phyloP scores from a whole-genome alignment of 2,888 invertebrate species.

The Stenodera caucasica region DNA sequence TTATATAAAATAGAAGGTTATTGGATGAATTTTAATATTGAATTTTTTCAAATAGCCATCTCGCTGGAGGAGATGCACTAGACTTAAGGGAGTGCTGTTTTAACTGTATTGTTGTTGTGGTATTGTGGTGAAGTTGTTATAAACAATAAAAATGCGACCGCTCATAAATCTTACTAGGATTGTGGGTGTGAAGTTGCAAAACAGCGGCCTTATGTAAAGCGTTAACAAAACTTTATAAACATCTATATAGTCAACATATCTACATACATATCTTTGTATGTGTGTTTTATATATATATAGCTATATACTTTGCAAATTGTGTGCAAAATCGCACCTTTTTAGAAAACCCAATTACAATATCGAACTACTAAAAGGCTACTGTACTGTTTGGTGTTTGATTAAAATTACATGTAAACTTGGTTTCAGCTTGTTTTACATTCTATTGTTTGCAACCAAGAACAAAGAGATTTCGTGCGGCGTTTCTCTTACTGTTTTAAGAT shows the following conservation, averaged over 20 bases:
- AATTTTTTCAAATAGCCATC: too few relatives aligned
- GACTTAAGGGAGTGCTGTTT: constrained; percentile 4
- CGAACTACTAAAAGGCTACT: constrained; percentile 48
- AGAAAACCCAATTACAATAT: constrained; percentile 55
- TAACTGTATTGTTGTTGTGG: constrained; percentile 12
- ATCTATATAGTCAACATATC: constrained; percentile 37
- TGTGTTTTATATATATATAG: too few relatives aligned
- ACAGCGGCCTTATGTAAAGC: constrained; percentile 47
- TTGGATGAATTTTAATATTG: too few relatives aligned
- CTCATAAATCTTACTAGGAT: constrained; percentile 39
- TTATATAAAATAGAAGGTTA: background rate
- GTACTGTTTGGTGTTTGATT: constrained; percentile 51
- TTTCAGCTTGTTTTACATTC: constrained; percentile 57
- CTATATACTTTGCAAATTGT: constrained; percentile 51
- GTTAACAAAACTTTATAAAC: constrained; percentile 44
- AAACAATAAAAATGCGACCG: constrained; percentile 47
- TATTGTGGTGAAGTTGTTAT: constrained; percentile 42
- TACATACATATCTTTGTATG: too few relatives aligned
- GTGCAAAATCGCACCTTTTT: constrained; percentile 54
- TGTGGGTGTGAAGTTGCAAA: constrained; percentile 50
- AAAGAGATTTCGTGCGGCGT: constrained; percentile 55
- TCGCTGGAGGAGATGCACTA: constrained; percentile 6
- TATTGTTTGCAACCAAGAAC: constrained; percentile 55
- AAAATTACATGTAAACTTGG: constrained; percentile 57
- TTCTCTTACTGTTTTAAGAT: constrained; percentile 50